Base-by-base conservation (phyloP, 2,797 vertebrate species). In the Enteromius anoplus region DNA sequence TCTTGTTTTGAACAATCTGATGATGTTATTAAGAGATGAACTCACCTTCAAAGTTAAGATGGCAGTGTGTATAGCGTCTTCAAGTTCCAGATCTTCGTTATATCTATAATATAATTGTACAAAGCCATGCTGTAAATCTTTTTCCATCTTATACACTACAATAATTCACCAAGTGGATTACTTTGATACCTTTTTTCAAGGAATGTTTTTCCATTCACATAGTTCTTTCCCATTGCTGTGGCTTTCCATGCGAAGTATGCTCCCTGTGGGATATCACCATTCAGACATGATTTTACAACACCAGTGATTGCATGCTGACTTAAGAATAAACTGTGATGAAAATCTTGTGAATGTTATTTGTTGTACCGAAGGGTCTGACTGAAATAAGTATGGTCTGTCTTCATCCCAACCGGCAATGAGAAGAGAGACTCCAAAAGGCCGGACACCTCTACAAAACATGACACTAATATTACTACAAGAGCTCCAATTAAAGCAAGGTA, bases 191-290 rank as follows among this genome's bases (percentile, higher is more conserved):
- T 97, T 94, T 99, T 99, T 91, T 99, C 98, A 86, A 99, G 97
- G 91, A 99, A 99, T 71, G 98, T 99, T 92, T 99, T 99, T 84
- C 98, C 97, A 65, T 99, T 99, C 70, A 99, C 97, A 0, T 99
- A 99, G 89, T 98, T 99, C 93, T 99, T 99, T 83, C 98, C 98
- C 97, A 99, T 99, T 71, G 98, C 98, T 90, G 98, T 99, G 90
- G 97, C 98, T 93, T 99, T 99, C 98, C 98, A 99, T 11, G 98
- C 98, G 91, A 99, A 99, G 91, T 99, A 99, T 82, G 98, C 98
- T 86, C 98, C 98, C 98, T 99, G 86, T 58, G 34, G n/a, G 10
- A 75, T 37, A 79, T n/a, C 9, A 69, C 15, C n/a, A 26, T 66
- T 3, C 8, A 60, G 29, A 53, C 23, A 55, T 47, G n/a, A 23